Evolutionary conservation across 2,888 invertebrate species (phyloP).

Genomic region (Linyphia triangularis): DNA sequence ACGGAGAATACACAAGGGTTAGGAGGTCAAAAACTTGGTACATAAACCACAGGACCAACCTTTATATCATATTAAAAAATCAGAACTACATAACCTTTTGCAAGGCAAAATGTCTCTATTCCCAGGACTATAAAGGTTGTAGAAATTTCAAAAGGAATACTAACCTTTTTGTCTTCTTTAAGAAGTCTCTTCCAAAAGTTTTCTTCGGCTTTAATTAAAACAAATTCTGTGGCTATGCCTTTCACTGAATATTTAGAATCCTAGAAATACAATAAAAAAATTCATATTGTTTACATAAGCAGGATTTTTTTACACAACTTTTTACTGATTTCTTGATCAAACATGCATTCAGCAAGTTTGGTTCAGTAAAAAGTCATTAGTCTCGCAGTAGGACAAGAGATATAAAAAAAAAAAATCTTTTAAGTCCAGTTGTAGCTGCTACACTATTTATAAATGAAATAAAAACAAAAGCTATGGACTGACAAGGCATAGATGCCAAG

Average conservation of each 20-base stretch:
- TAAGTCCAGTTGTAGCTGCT: neutral
- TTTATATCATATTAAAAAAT: too few species aligned
- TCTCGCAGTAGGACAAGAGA: slow-evolving; percentile 1
- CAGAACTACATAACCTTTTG: too few species aligned
- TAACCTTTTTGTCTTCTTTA: slow-evolving; percentile 88
- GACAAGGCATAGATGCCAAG: too few species aligned
- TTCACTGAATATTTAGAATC: slow-evolving; percentile 82
- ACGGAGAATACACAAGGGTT: too few species aligned
- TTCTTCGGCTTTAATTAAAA: slow-evolving; percentile 83
- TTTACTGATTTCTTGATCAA: slow-evolving; percentile 42
- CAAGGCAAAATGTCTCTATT: too few species aligned
- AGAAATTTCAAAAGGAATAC: too few species aligned
- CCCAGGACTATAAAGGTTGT: too few species aligned
- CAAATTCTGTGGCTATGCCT: slow-evolving; percentile 82
- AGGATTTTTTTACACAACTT: neutral
- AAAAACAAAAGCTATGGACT: too few species aligned
- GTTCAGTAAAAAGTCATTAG: slow-evolving; percentile 45
- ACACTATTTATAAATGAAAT: too few species aligned
- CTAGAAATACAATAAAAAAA: slow-evolving; percentile 78
- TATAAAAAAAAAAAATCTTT: too few species aligned
- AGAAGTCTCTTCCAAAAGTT: slow-evolving; percentile 94
- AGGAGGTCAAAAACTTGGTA: too few species aligned
- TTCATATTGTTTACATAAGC: neutral
- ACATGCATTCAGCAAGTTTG: slow-evolving; percentile 4
- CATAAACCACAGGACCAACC: too few species aligned